These are phyloP conservation scores for Ibidorhyncha struthersii DNA, from an alignment of 2,113 vertebrate species.

Conservation along the genomic window DNA sequence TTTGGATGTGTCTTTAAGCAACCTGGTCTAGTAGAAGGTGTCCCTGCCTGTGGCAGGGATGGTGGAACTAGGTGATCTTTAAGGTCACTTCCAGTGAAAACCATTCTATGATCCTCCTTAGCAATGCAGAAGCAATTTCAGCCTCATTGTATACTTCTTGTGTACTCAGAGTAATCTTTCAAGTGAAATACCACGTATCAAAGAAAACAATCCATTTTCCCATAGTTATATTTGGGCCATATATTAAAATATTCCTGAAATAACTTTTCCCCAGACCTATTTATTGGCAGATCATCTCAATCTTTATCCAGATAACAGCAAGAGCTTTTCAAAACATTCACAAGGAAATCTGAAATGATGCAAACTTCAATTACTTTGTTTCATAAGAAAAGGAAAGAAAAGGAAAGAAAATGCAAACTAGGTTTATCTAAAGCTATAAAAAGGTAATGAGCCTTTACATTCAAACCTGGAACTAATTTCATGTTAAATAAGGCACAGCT, in stretches of 20 bases:
- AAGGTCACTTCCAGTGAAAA: neutral
- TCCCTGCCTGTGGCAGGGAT: neutral
- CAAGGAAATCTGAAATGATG: neutral
- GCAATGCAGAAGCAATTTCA: neutral
- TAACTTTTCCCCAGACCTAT: neutral
- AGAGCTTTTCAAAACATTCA: neutral
- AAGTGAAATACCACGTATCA: neutral
- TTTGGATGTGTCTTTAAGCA: neutral
- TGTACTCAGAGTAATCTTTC: neutral
- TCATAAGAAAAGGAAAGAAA: neutral
- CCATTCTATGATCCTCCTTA: neutral
- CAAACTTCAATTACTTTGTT: neutral
- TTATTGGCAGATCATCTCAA: neutral
- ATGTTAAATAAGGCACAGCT: neutral
- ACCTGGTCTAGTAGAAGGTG: neutral
- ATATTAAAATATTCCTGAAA: neutral
- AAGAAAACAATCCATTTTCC: neutral
- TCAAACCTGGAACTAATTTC: neutral
- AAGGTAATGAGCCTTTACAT: neutral
- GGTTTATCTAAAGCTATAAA: neutral
- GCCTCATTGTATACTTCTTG: neutral
- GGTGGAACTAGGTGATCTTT: neutral
- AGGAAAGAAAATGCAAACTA: neutral
- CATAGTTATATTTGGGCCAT: neutral
- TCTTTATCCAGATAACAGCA: neutral